Percentiles rank a stretch among this genome's conserved stretches.
Conservation (phyloP, 2,113 vertebrate species). For the Tinamus guttatus region DNA sequence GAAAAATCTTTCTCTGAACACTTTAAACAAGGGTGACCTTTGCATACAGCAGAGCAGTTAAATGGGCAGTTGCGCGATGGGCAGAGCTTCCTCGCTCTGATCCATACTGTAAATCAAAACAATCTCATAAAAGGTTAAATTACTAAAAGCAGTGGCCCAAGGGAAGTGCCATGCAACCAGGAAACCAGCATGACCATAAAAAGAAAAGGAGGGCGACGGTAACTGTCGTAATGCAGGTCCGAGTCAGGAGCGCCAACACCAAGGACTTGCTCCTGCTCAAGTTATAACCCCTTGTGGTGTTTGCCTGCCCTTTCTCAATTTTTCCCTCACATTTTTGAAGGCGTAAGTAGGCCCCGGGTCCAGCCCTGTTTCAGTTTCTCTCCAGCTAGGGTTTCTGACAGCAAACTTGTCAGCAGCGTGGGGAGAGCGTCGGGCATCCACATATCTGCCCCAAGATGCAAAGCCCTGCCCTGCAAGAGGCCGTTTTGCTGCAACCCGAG, state of each 20-base stretch:
- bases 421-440: neutral
- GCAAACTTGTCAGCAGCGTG: neutral
- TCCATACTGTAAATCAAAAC: conserved; percentile 51
- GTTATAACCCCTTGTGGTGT: neutral
- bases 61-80: neutral
- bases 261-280: conserved; percentile 22
- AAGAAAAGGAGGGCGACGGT: conserved; percentile 59
- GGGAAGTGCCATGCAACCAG: conserved; percentile 31
- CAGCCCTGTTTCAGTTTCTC: conserved; percentile 4
- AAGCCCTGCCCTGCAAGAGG: neutral
- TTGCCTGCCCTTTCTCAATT: neutral
- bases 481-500: conserved; percentile 21
- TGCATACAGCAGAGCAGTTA: neutral
- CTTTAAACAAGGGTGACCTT: neutral
- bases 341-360: conserved; percentile 30
- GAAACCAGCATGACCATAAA: conserved; percentile 59
- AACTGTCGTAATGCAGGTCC: conserved; percentile 31
- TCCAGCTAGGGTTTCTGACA: neutral
- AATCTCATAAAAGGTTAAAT: conserved; percentile 53
- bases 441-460: neutral
- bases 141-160: conserved; percentile 12
- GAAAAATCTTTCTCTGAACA: neutral
- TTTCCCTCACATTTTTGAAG: neutral
- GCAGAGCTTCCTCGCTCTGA: neutral
- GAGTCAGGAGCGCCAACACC: conserved; percentile 18